phyloP scores from a whole-genome alignment of 2,888 invertebrate genomes.

The Heliconius aoede region DNA sequence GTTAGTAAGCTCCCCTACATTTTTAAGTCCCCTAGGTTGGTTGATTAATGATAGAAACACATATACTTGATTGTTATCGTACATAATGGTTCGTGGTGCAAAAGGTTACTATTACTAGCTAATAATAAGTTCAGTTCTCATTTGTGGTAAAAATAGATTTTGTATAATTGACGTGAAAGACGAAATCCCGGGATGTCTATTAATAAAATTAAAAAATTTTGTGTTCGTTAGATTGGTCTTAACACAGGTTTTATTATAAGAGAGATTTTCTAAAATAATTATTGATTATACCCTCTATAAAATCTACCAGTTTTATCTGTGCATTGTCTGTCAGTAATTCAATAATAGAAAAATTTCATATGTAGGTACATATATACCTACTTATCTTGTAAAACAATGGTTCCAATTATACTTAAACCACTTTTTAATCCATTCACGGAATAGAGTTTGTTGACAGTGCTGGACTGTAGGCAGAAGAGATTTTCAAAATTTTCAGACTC shows the following conservation, averaged over 20 bases:
- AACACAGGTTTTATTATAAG: background rate
- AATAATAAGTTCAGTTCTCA: background rate
- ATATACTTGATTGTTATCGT: conserved; percentile 29
- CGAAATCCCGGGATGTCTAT: too few relatives aligned
- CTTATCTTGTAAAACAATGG: too few relatives aligned
- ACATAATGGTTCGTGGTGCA: background rate
- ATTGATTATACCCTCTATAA: too few relatives aligned
- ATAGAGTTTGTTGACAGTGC: background rate
- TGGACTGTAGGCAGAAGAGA: background rate
- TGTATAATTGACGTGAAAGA: background rate
- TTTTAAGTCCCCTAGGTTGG: conserved; percentile 8
- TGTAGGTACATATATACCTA: too few relatives aligned
- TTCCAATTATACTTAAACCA: too few relatives aligned
- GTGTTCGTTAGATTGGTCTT: background rate
- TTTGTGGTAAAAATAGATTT: background rate
- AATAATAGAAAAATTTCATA: too few relatives aligned
- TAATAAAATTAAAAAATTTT: background rate
- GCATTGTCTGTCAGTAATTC: too few relatives aligned
- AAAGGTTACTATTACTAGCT: background rate
- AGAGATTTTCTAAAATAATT: too few relatives aligned
- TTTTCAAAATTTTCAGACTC: background rate
- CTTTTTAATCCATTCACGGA: background rate
- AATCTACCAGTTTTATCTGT: too few relatives aligned
- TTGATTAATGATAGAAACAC: conserved; percentile 36
- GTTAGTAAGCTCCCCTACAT: conserved; percentile 4